These are phyloP conservation scores for Tetrax tetrax DNA, from an alignment of 2,113 vertebrate genomes.

Conservation along the genomic window DNA sequence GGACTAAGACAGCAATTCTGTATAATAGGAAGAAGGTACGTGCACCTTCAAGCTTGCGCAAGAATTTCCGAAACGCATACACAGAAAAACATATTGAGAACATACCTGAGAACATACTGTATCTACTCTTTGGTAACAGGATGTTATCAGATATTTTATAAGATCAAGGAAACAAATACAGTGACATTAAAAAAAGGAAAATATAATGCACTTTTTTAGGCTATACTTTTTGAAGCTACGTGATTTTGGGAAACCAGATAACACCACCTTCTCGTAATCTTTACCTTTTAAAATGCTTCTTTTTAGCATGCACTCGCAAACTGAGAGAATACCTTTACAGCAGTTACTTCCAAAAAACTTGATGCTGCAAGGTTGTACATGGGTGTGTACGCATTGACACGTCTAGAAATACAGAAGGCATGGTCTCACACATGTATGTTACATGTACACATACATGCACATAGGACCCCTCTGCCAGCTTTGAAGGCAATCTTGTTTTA, in stretches of 20 bases:
- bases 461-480: constrained; percentile 4
- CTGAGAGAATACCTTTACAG: not conserved
- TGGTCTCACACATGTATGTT: not conserved
- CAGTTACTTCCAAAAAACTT: not conserved
- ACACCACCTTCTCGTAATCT: not conserved
- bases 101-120: not conserved
- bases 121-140: not conserved
- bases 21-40: not conserved
- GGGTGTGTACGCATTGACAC: not conserved
- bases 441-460: not conserved
- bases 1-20: not conserved
- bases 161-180: not conserved
- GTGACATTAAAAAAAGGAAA: not conserved
- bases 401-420: not conserved
- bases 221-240: not conserved
- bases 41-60: not conserved
- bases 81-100: not conserved
- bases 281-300: not conserved
- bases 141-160: not conserved
- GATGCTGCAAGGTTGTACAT: not conserved
- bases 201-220: not conserved
- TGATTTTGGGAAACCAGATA: not conserved
- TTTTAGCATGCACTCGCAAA: not conserved
- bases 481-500: constrained; percentile 32
- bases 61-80: not conserved